A percentile compares a stretch with the other conserved stretches of the same genome.
These are phyloP conservation scores for Stegostoma tigrinum DNA, from an alignment of 2,113 vertebrate genomes.

Conservation along the genomic window DNA sequence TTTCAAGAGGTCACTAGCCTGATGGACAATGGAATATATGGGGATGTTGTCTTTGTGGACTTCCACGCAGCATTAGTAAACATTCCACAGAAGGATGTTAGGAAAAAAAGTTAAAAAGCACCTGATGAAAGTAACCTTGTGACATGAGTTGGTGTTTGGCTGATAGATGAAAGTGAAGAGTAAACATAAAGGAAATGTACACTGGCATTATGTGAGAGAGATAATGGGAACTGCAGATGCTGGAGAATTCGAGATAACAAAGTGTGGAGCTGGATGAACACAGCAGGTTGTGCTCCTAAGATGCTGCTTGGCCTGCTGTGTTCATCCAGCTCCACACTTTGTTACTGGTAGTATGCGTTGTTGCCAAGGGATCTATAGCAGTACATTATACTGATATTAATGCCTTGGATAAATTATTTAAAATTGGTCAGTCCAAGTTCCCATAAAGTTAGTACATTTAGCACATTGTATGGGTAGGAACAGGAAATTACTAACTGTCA, in stretches of 20 bases:
- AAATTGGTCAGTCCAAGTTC: neutral
- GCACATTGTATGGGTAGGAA: neutral
- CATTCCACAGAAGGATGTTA: neutral
- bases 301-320: no score
- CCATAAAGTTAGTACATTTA: neutral
- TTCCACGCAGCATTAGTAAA: neutral
- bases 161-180: neutral
- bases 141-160: neutral
- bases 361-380: no score
- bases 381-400: neutral
- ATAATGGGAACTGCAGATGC: no score
- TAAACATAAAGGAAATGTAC: neutral
- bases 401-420: neutral
- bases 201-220: no score
- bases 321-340: no score
- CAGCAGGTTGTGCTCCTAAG: no score
- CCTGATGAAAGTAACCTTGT: neutral
- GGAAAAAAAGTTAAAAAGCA: neutral
- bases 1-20: neutral
- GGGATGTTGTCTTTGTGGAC: neutral
- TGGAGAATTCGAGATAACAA: no score
- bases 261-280: no score
- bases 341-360: no score
- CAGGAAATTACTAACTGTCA: neutral
- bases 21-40: neutral